Evolutionary conservation across 2,113 vertebrate genomes (phyloP).

Genomic region (Anseranas semipalmata): DNA sequence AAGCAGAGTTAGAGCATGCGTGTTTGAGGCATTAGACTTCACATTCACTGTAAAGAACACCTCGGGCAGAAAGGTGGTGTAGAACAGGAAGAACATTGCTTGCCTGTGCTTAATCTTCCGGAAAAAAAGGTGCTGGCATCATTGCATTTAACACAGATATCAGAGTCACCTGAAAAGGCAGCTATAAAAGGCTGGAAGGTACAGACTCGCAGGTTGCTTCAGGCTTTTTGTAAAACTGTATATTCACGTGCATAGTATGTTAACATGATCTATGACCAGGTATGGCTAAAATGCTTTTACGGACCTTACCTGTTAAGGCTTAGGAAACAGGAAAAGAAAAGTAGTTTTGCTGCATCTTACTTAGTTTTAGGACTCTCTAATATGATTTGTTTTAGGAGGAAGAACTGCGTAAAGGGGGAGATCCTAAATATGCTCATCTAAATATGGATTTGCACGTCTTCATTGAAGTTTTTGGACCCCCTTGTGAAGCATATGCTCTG

Average conservation of each 20-base stretch:
- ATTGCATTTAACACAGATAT: neutral
- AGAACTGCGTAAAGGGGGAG: constrained; percentile 91
- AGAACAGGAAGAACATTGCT: neutral
- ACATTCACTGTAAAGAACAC: neutral
- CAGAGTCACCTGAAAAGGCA: neutral
- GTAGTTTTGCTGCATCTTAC: neutral
- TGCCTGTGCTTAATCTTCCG: neutral
- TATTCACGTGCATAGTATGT: neutral
- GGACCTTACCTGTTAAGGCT: neutral
- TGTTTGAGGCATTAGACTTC: neutral
- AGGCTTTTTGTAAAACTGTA: neutral
- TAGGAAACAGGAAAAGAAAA: neutral
- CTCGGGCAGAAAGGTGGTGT: neutral
- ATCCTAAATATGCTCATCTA: constrained; percentile 94
- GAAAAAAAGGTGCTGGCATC: neutral
- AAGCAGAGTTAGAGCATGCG: neutral
- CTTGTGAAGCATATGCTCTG: constrained; percentile 92
- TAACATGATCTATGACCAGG: neutral
- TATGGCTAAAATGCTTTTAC: neutral
- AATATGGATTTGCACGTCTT: constrained; percentile 95
- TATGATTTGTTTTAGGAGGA: constrained; percentile 84
- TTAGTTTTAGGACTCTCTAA: neutral
- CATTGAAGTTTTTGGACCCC: constrained; percentile 95
- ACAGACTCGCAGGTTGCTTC: neutral
- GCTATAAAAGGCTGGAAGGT: neutral